Evolutionary conservation across 2,113 vertebrate genomes (phyloP).

Genomic region (Larimichthys polyactis): DNA sequence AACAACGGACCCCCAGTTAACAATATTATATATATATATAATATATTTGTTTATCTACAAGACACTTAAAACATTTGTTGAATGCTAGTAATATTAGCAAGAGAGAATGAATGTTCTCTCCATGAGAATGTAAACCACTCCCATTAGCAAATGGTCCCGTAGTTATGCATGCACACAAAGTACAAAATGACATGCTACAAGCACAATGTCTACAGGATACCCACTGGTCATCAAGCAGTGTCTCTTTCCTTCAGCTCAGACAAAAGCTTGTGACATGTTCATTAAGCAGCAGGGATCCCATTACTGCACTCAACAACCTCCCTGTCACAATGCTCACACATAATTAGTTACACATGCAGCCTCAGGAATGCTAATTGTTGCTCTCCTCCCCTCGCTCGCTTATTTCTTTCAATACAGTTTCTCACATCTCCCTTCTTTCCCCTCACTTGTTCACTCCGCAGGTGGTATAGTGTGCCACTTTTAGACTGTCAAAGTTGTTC

Average conservation of each 20-base stretch:
- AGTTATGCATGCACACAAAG: neutral
- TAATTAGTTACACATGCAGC: slow-evolving; percentile 81
- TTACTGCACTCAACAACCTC: slow-evolving; percentile 76
- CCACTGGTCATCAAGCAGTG: slow-evolving; percentile 64
- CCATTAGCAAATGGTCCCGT: neutral
- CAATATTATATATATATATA: no score
- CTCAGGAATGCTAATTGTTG: slow-evolving; percentile 80
- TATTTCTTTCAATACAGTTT: slow-evolving; percentile 56
- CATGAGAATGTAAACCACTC: neutral
- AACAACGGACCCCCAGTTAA: neutral
- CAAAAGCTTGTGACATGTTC: slow-evolving; percentile 81
- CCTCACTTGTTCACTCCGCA: slow-evolving; percentile 59
- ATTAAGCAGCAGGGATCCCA: slow-evolving; percentile 82
- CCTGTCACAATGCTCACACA: slow-evolving; percentile 80
- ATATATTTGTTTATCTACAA: slow-evolving; percentile 6
- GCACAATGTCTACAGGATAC: slow-evolving; percentile 35
- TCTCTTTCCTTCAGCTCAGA: slow-evolving; percentile 66
- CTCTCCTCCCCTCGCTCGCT: slow-evolving; percentile 62
- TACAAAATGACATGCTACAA: slow-evolving; percentile 30
- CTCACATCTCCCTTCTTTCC: slow-evolving; percentile 47
- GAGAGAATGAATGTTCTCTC: neutral
- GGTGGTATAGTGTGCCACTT: slow-evolving; percentile 67
- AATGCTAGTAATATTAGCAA: slow-evolving; percentile 29
- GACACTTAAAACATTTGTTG: slow-evolving; percentile 24
- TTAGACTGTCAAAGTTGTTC: slow-evolving; percentile 72